These are phyloP conservation scores for Brachionus paranguensis DNA, from an alignment of 1,140 invertebrate species.

Conservation along the genomic window DNA sequence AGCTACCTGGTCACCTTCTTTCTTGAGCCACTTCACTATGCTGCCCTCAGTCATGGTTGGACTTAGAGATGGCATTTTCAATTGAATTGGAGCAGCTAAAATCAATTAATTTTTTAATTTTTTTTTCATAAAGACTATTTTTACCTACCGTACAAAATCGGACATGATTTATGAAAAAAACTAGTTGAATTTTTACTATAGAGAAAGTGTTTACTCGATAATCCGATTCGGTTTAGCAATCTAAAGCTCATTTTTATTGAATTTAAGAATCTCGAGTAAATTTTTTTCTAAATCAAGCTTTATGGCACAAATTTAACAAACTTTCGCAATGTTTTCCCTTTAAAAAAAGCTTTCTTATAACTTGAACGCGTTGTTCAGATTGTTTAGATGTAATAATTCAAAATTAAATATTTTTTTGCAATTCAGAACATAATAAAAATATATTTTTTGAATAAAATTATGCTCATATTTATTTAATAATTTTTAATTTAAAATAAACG, in stretches of 20 bases:
- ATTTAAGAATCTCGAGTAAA: not conserved
- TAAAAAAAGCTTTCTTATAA: not conserved
- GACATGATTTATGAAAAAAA: not conserved
- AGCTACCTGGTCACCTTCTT: constrained; percentile 60
- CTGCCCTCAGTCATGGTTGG: constrained; percentile 64
- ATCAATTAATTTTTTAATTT: not conserved
- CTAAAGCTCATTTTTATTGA: not conserved
- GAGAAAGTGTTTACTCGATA: not conserved
- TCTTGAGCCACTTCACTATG: constrained; percentile 62
- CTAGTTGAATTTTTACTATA: not conserved
- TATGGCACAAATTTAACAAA: not conserved
- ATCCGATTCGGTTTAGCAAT: not conserved
- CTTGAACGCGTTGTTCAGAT: not conserved
- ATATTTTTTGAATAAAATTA: not conserved
- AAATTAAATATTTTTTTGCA: not conserved
- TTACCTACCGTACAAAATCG: not conserved
- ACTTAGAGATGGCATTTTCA: constrained; percentile 62
- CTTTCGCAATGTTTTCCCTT: not conserved
- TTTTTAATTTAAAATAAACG: not conserved
- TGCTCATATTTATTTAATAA: not conserved
- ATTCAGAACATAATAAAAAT: not conserved
- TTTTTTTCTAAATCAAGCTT: not conserved
- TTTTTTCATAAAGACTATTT: not conserved
- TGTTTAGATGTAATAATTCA: not conserved
- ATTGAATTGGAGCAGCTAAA: constrained; percentile 42